phyloP scores from a whole-genome alignment of 2,888 invertebrate species.

The Unio pictorum region DNA sequence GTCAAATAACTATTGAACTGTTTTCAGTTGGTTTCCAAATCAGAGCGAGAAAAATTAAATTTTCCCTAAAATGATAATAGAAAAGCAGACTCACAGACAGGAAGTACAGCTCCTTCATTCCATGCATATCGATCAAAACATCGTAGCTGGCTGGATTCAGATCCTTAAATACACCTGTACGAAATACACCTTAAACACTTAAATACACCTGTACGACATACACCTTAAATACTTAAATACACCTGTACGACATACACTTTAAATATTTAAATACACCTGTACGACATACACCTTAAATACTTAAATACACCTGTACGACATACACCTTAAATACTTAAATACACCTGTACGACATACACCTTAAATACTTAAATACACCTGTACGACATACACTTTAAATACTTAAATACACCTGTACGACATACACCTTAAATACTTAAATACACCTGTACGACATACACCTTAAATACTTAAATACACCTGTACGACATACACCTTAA shows the following conservation, averaged over 20 bases:
- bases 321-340: too few species aligned
- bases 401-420: too few species aligned
- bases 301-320: too few species aligned
- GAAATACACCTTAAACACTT: not conserved
- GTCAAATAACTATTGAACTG: too few species aligned
- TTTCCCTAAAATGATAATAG: too few species aligned
- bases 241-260: constrained; percentile 31
- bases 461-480: not conserved
- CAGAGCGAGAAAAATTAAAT: too few species aligned
- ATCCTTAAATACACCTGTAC: constrained; percentile 59
- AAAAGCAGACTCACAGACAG: constrained; percentile 39
- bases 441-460: too few species aligned
- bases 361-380: too few species aligned
- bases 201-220: not conserved
- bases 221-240: constrained; percentile 57
- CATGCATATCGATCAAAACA: constrained; percentile 79
- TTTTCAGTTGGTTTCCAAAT: too few species aligned
- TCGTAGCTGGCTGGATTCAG: constrained; percentile 71
- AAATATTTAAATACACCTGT: not conserved
- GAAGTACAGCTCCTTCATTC: constrained; percentile 75
- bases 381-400: too few species aligned
- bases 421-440: too few species aligned
- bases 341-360: too few species aligned
- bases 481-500: not conserved
- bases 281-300: not conserved